Percentiles rank a stretch among this genome's conserved stretches.
phyloP scores from a whole-genome alignment of 2,113 vertebrate species.

The Eretmochelys imbricata region DNA sequence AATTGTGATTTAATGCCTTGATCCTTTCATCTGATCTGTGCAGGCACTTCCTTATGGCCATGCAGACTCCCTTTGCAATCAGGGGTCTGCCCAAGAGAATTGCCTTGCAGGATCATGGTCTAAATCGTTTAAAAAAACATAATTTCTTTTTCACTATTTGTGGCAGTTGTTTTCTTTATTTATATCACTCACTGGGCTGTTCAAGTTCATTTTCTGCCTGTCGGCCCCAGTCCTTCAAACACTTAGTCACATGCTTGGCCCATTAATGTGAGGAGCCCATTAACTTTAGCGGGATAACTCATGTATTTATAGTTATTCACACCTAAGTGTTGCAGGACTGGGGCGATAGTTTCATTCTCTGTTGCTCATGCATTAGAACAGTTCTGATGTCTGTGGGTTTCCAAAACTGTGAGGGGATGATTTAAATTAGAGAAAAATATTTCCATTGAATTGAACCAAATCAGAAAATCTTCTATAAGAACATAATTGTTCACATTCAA shows the following conservation, averaged over 20 bases:
- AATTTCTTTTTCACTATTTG: not conserved
- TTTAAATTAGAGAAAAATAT: not conserved
- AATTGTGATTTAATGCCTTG: not conserved
- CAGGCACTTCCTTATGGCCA: not conserved
- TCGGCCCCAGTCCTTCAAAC: not conserved
- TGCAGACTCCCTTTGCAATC: accelerated
- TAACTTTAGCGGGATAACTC: not conserved
- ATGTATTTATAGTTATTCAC: accelerated
- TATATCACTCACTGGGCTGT: accelerated
- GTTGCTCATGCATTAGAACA: not conserved
- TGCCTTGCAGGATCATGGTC: not conserved
- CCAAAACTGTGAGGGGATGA: not conserved
- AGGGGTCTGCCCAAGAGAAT: not conserved
- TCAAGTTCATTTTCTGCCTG: not conserved
- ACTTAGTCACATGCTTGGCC: not conserved
- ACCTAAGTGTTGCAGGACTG: not conserved
- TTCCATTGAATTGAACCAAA: not conserved
- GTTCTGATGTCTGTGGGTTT: not conserved
- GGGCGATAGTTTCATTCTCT: not conserved
- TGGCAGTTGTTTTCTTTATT: not conserved
- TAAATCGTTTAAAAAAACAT: not conserved
- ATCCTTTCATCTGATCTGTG: not conserved
- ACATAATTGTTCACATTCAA: not conserved
- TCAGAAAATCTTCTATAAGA: not conserved
- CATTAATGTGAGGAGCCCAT: not conserved